phyloP scores from a whole-genome alignment of 30 jellyfish, hydroid and myxozoan genomes.

The Aurelia aurita complex sp. Pacific region DNA sequence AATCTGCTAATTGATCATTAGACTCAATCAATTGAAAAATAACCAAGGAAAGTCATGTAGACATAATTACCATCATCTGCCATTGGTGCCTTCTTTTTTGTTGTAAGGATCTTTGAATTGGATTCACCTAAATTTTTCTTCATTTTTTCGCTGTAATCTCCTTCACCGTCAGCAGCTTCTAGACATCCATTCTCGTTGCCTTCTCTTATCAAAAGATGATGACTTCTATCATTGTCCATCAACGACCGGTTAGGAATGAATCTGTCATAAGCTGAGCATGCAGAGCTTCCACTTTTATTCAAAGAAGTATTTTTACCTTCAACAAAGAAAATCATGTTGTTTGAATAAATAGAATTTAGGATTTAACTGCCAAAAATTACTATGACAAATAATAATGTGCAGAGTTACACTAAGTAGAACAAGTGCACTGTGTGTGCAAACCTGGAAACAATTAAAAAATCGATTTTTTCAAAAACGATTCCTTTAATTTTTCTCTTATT shows the following conservation, averaged over 20 bases:
- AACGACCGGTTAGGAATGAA: conserved; percentile 88
- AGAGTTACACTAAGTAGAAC: neutral
- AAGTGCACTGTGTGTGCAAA: no score
- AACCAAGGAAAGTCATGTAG: no score
- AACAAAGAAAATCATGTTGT: neutral
- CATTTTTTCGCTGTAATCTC: conserved; percentile 39
- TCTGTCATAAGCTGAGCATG: conserved; percentile 64
- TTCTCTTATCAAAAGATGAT: conserved; percentile 78
- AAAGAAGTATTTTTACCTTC: conserved; percentile 24
- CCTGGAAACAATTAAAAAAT: no score
- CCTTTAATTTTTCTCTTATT: no score
- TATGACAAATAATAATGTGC: neutral
- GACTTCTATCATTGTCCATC: conserved; percentile 77
- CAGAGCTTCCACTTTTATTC: conserved; percentile 30
- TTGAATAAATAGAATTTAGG: neutral
- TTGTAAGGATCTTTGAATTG: conserved; percentile 50
- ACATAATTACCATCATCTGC: conserved; percentile 50
- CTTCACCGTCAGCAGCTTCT: conserved; percentile 46
- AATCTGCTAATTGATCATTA: no score
- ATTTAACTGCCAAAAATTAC: neutral
- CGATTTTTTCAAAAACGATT: no score
- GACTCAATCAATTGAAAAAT: no score
- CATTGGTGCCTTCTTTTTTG: conserved; percentile 76
- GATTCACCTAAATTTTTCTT: conserved; percentile 43
- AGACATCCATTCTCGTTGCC: conserved; percentile 33